Evolutionary conservation across 1,140 invertebrate genomes (phyloP), one percentile per base, ranked within the genome.

Genomic region (Mizuhopecten yessoensis): DNA sequence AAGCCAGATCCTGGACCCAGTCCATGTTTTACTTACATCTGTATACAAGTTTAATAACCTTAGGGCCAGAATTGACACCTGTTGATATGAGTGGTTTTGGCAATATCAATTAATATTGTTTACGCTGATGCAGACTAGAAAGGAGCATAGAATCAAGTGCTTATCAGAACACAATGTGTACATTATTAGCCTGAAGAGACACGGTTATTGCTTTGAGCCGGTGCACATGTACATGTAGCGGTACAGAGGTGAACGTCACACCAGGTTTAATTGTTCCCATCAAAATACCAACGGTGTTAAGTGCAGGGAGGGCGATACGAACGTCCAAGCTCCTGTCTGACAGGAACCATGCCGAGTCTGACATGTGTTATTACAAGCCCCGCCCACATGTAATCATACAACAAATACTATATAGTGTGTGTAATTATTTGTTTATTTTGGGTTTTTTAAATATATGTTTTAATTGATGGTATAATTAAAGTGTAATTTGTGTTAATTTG

Each of bases 221-320:
- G 5, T 7, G 5, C 57, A 75, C 57, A 75, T 75, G 57, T 75
- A 75, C 57, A 75, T n/a, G 20, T 13, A 5, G 23, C 3, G 57
- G n/a, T n/a, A 75, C 57, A 29, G 57, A 75, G 57, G 57, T 75
- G 57, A 75, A 29, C 57, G 57, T 75, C 57, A 75, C 57, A 75
- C 57, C 57, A 75, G 57, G 23, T 75, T 75, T 75, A 75, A 75
- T 75, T 75, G 57, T 75, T 75, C 57, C 57, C 29, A 75, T 75
- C 57, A 75, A 75, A 75, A 75, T 75, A 29, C 23, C 57, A 29
- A 9, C n/a, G 17, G 57, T 75, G 57, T 75, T 3, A 75, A 75
- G 57, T 75, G n/a, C n/a, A 75, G 5, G 11, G 11, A 29, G n/a
- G 57, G 23, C 5, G 17, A 75, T 75, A 75, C 57, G 23, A 17